Evolutionary conservation across 2,113 vertebrate genomes (phyloP), one percentile per base, ranked within the genome.

Genomic region (Ailuropoda melanoleuca): DNA sequence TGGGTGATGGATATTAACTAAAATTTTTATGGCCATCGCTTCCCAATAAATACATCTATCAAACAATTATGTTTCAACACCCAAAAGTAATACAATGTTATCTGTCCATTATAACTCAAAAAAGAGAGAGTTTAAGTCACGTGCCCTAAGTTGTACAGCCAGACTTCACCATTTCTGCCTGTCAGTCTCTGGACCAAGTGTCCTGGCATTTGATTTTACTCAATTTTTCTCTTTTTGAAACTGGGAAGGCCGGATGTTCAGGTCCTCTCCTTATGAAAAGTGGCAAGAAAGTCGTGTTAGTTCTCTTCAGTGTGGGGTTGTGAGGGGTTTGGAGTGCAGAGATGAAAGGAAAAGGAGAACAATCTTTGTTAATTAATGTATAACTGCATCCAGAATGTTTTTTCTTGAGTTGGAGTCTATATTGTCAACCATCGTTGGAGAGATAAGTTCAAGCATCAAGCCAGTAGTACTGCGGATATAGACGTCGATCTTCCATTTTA

Each of bases 391-490:
- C 39, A 23, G 80, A 75, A 64, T 46, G 34, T 86, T 56, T 64
- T 3, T 29, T 64, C 37, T 62, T 50, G 12, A 29, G 17, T 37
- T 18, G 34, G 12, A 85, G 18, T 50, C 58, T 60, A 5, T 60
- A 43, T 34, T 39, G 53, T 68, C 68, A 53, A 66, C 74, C 8
- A n/a, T 26, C 66, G 17, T 50, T 10, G 55, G 39, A 46, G 86
- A 84, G 95, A 3, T 18, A 62, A n/a, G 19, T 50, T 68, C 9
- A 19, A 48, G 77, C 82, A 43, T 85, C 58, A 24, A 72, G 58
- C 24, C 34, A 39, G 60, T 34, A 55, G 0, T 4, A 19, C 17
- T 23, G 1, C 10, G 5, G 17, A 10, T 6, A 34, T 3, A 66
- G 64, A 66, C 39, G 68, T 21, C 10, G n/a, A 17, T 6, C 43